Base-by-base conservation (phyloP, 1,140 invertebrate genomes). In the Lepidurus packardi region DNA sequence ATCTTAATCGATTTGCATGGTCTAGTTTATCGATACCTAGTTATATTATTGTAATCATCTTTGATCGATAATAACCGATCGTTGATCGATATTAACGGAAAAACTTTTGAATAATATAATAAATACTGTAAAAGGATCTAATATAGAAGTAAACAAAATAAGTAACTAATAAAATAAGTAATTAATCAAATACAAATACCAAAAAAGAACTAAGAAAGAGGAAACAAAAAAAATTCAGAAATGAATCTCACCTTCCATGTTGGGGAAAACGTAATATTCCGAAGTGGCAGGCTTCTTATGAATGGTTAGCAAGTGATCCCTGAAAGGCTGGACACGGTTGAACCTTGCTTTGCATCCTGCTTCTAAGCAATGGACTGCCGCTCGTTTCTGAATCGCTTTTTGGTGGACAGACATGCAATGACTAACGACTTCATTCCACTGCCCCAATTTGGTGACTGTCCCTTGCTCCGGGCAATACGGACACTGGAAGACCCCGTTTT, bases 251-350 rank as follows among this genome's bases (percentile, higher is more conserved):
- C 53, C 53, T 65, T 65, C 53, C 16, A 65, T 65, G 21, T 65
- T 65, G 53, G 53, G 53, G 13, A 65, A 65, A 65, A 65, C 53
- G 13, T 65, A 65, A 65, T 65, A 65, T 21, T 65, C 53, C 13
- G 53, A 65, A 7, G 53, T 21, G 53, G 53, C 53, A 1, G 53
- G 53, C 21, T 65, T 65, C 16, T 65, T 9, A 21, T 65, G 53
- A n/a, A 65, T 16, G 21, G 16, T 65, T 65, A 7, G 53, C 53
- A 65, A 65, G 21, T 65, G 53, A 65, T 65, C 53, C 21, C 53
- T 9, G 5, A 65, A 65, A 11, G 53, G 16, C 21, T 65, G 53
- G 16, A 65, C 21, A 1, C 53, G 8, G 13, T 65, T 65, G 21
- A n/a, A 65, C 4, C 53, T n/a, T 16, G 53, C 53, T 65, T 65